Evolutionary conservation across 1,140 invertebrate genomes (phyloP).

Genomic region (Cherax quadricarinatus): DNA sequence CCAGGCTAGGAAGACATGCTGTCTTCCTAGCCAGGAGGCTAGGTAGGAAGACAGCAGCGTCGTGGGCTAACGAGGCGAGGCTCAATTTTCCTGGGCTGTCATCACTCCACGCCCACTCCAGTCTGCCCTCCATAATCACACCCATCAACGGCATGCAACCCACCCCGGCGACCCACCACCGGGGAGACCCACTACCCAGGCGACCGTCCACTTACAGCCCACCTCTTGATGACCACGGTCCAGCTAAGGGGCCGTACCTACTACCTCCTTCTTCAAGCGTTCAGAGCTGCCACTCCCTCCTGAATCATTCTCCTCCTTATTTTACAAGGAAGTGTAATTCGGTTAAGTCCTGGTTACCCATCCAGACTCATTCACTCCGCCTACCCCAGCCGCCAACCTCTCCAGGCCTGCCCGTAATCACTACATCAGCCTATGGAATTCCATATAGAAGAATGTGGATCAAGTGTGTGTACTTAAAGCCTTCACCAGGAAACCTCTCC

Average conservation of each 20-base stretch:
- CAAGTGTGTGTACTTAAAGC: background rate
- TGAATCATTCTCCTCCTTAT: slow-evolving; percentile 1
- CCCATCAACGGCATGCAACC: slow-evolving; percentile 64
- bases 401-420: background rate
- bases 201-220: background rate
- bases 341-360: slow-evolving; percentile 15
- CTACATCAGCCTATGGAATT: background rate
- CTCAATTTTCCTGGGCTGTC: slow-evolving; percentile 68
- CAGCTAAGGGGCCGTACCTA: background rate
- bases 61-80: slow-evolving; percentile 62
- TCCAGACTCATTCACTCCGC: background rate
- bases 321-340: slow-evolving; percentile 40
- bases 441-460: background rate
- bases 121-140: slow-evolving; percentile 57
- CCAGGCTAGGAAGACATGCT: background rate
- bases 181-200: background rate
- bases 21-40: background rate
- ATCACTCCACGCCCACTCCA: slow-evolving; percentile 64
- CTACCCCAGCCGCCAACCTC: background rate
- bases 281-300: too few relatives aligned
- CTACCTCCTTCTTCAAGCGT: background rate
- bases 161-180: slow-evolving; percentile 14
- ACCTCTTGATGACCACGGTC: background rate
- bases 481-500: too few relatives aligned
- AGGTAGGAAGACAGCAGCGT: background rate